Conservation (phyloP, 1,140 invertebrate species). For the Mya arenaria region DNA sequence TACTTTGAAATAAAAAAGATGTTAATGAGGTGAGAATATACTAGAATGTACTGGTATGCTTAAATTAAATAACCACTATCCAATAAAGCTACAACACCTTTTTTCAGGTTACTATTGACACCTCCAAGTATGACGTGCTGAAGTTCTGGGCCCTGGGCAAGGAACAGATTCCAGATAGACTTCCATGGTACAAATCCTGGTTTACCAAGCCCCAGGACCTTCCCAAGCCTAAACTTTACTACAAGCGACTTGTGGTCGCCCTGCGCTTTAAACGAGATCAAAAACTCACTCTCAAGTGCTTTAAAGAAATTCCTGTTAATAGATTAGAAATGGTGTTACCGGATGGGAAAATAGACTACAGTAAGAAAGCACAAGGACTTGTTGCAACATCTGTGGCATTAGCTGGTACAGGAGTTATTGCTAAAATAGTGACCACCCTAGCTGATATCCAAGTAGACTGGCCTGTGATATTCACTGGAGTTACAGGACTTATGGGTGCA, state of each 20-base stretch:
- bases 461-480: conserved; percentile 54
- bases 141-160: conserved; percentile 78
- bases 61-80: no score
- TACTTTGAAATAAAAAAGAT: no score
- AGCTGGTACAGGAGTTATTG: conserved; percentile 66
- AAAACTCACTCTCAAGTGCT: conserved; percentile 78
- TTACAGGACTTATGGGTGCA: conserved; percentile 64
- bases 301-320: conserved; percentile 78
- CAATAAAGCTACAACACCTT: no score
- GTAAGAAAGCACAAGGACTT: conserved; percentile 67
- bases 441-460: conserved; percentile 61
- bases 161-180: conserved; percentile 58
- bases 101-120: conserved; percentile 75
- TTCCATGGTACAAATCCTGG: conserved; percentile 62
- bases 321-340: conserved; percentile 78
- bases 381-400: conserved; percentile 63
- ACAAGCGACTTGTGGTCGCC: conserved; percentile 78
- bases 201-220: conserved; percentile 30
- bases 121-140: conserved; percentile 76
- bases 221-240: conserved; percentile 68
- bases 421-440: conserved; percentile 70
- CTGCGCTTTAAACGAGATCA: conserved; percentile 76
- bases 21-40: no score
- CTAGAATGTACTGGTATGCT: no score
- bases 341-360: conserved; percentile 76